These are phyloP conservation scores for Caenorhabditis plicata DNA, from an alignment of 2,888 invertebrate genomes.

Conservation along the genomic window DNA sequence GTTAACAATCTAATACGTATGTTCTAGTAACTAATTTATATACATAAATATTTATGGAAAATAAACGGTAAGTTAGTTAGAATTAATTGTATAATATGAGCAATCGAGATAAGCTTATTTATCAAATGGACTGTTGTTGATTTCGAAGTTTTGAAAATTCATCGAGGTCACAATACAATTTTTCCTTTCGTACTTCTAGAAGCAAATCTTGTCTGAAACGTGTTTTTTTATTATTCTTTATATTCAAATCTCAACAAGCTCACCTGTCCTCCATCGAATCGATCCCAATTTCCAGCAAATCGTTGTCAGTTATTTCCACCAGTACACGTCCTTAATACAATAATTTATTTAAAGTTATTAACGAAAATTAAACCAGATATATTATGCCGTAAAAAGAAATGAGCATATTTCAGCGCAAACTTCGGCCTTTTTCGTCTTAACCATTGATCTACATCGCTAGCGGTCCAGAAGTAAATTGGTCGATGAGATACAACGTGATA, in stretches of 20 bases:
- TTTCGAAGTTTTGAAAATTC: slow-evolving; percentile 42
- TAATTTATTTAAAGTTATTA: neutral
- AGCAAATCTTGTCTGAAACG: slow-evolving; percentile 48
- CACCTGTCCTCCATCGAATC: slow-evolving; percentile 44
- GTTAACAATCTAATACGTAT: too few relatives aligned
- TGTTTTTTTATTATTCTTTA: neutral
- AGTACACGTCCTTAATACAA: slow-evolving; percentile 43
- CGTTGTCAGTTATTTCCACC: slow-evolving; percentile 47
- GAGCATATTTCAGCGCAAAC: slow-evolving; percentile 51
- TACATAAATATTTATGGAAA: too few relatives aligned
- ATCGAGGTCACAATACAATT: slow-evolving; percentile 48
- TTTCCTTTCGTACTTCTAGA: slow-evolving; percentile 50
- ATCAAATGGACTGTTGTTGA: neutral
- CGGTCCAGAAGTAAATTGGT: slow-evolving; percentile 51
- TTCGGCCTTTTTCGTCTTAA: slow-evolving; percentile 43
- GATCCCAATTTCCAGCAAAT: slow-evolving; percentile 47
- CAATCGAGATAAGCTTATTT: neutral
- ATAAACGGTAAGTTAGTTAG: neutral
- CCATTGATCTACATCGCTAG: slow-evolving; percentile 51
- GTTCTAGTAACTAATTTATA: too few relatives aligned
- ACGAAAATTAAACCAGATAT: slow-evolving; percentile 49
- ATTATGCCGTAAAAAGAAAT: slow-evolving; percentile 47
- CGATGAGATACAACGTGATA: slow-evolving; percentile 42
- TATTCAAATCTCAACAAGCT: neutral
- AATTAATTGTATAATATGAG: neutral